Percentiles rank a stretch among this genome's conserved stretches.
Evolutionary conservation across 2,888 invertebrate genomes (phyloP).

Genomic region (Pegoplata infirma): DNA sequence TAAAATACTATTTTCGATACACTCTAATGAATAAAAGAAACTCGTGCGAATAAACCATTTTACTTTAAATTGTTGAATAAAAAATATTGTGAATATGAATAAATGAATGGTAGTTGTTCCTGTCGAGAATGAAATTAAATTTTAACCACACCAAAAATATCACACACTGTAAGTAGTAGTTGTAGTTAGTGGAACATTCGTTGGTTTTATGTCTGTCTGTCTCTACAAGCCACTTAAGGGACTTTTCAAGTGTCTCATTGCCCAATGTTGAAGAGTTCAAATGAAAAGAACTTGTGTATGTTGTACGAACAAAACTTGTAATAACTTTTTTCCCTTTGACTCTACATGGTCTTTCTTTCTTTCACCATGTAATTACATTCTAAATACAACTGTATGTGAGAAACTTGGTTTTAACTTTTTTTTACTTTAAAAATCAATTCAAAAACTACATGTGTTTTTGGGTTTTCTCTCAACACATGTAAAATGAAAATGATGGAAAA

Average conservation of each 20-base stretch:
- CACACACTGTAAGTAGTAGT: too few relatives aligned
- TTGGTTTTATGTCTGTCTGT: too few relatives aligned
- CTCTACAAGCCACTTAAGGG: constrained; percentile 20
- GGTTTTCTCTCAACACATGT: not conserved
- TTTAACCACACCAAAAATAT: not conserved
- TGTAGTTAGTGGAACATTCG: too few relatives aligned
- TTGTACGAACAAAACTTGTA: constrained; percentile 9
- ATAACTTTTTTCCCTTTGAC: constrained; percentile 3
- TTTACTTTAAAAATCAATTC: constrained; percentile 3
- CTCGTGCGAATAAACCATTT: not conserved
- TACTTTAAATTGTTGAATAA: not conserved
- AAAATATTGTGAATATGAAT: too few relatives aligned
- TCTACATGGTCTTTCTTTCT: not conserved
- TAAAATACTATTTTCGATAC: too few relatives aligned
- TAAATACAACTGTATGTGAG: constrained; percentile 13
- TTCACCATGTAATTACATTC: constrained; percentile 19
- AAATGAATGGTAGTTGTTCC: too few relatives aligned
- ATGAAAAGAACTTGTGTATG: constrained; percentile 7
- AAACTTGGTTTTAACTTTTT: constrained; percentile 4
- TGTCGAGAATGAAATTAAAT: constrained; percentile 8
- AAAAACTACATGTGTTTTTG: constrained; percentile 4
- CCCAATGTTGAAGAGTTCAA: constrained; percentile 25
- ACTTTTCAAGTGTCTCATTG: constrained; percentile 38
- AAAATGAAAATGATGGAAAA: not conserved
- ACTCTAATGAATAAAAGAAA: not conserved